phyloP scores from a whole-genome alignment of 2,113 vertebrate species.

The Muscicapa adusta region DNA sequence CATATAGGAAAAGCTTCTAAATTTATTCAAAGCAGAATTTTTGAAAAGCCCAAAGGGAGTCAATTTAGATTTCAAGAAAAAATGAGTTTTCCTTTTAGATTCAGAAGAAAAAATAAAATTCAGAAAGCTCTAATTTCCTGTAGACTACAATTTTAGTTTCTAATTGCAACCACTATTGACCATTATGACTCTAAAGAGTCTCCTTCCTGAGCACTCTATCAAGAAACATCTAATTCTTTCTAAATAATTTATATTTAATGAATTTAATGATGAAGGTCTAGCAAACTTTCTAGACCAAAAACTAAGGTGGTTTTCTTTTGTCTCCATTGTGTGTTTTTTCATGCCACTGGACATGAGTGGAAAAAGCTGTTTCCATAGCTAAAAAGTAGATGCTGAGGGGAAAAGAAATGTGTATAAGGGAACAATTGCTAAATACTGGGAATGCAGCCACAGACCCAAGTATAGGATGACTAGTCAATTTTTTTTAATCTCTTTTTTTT shows the following conservation, averaged over 20 bases:
- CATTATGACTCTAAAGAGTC: background rate
- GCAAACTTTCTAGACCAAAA: background rate
- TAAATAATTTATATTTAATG: background rate
- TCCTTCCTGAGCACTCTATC: background rate
- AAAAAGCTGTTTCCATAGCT: background rate
- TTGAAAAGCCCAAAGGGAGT: fast-evolving
- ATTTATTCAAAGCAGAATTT: background rate
- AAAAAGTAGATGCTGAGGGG: background rate
- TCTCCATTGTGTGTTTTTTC: background rate
- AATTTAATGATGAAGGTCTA: background rate
- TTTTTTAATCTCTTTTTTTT: too few species aligned
- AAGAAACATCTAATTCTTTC: background rate
- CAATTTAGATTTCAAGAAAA: background rate
- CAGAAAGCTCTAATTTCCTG: background rate
- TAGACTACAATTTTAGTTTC: background rate
- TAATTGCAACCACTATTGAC: background rate
- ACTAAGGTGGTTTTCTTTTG: background rate
- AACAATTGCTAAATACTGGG: background rate
- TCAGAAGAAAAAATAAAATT: background rate
- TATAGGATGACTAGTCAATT: fast-evolving
- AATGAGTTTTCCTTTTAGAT: background rate
- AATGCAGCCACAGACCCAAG: background rate
- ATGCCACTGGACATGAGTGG: background rate
- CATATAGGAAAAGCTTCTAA: background rate
- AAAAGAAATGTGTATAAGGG: fast-evolving